phyloP scores from a whole-genome alignment of 2,797 vertebrate species.

The Tokudaia muenninki region DNA sequence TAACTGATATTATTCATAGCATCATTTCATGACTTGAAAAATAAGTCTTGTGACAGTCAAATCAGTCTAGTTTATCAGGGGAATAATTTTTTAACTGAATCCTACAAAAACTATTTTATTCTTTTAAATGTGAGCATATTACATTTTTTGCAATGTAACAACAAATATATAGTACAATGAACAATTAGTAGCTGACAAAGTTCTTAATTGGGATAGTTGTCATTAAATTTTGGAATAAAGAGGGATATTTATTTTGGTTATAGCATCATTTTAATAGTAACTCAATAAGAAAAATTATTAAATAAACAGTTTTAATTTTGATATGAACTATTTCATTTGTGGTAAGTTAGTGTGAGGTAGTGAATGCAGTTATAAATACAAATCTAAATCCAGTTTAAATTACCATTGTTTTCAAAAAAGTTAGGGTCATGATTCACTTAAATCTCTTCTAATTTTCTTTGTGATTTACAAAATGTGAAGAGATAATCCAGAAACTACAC shows the following conservation, averaged over 20 bases:
- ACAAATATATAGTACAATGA: not conserved
- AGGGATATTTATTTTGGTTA: not conserved
- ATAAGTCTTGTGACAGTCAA: not conserved
- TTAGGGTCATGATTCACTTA: not conserved
- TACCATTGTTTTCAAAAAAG: not conserved
- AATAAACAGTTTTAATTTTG: not conserved
- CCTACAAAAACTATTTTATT: not conserved
- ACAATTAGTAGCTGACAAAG: not conserved
- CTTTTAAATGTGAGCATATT: not conserved
- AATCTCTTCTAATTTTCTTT: not conserved
- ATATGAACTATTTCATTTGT: not conserved
- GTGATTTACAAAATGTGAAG: too few relatives aligned
- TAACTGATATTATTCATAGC: not conserved
- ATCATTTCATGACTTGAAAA: not conserved
- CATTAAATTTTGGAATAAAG: not conserved
- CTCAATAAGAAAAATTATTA: not conserved
- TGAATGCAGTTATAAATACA: not conserved
- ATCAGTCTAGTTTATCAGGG: not conserved
- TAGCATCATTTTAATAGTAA: not conserved
- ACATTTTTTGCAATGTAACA: not conserved
- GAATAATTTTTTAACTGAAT: not conserved
- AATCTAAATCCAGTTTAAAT: not conserved
- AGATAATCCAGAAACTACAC: too few relatives aligned
- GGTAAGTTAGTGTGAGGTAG: not conserved
- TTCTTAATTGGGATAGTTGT: not conserved